Percentiles rank a stretch among this genome's conserved stretches.
Conservation (phyloP, 2,888 invertebrate genomes). For the Melitaea athalia region DNA sequence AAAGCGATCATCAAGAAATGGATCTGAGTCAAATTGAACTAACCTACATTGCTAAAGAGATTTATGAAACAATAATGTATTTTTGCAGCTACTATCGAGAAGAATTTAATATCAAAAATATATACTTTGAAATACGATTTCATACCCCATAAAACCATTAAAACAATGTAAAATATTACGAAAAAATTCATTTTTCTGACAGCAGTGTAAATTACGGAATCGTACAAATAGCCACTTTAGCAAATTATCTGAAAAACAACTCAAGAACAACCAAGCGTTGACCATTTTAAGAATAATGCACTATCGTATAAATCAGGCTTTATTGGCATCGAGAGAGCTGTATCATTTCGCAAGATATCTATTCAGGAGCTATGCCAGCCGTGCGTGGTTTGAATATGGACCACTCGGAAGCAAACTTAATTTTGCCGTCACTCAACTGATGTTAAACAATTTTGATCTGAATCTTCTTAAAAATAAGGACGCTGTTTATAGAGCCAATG, state of each 20-base stretch:
- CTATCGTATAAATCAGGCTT: conserved; percentile 68
- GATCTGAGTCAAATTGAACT: too few relatives aligned
- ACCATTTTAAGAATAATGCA: conserved; percentile 38
- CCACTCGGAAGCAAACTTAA: conserved; percentile 42
- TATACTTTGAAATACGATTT: too few relatives aligned
- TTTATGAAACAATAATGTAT: too few relatives aligned
- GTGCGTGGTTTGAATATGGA: conserved; percentile 69
- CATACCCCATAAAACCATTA: too few relatives aligned
- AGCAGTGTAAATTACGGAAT: not conserved
- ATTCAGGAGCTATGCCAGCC: conserved; percentile 72
- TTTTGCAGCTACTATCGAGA: too few relatives aligned
- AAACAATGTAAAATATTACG: not conserved
- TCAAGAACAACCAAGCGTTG: conserved; percentile 14
- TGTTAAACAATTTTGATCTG: conserved; percentile 4
- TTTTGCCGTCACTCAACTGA: conserved; percentile 1
- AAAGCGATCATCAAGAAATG: too few relatives aligned
- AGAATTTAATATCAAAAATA: too few relatives aligned
- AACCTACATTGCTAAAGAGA: too few relatives aligned
- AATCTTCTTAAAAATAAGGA: conserved; percentile 32
- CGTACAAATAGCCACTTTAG: conserved; percentile 2
- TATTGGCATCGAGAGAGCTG: conserved; percentile 74
- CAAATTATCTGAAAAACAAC: conserved; percentile 15
- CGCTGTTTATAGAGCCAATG: conserved; percentile 30
- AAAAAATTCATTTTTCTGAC: not conserved
- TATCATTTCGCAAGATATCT: conserved; percentile 77